phyloP scores from a whole-genome alignment of 2,797 vertebrate species.

The Peromyscus aztecus region DNA sequence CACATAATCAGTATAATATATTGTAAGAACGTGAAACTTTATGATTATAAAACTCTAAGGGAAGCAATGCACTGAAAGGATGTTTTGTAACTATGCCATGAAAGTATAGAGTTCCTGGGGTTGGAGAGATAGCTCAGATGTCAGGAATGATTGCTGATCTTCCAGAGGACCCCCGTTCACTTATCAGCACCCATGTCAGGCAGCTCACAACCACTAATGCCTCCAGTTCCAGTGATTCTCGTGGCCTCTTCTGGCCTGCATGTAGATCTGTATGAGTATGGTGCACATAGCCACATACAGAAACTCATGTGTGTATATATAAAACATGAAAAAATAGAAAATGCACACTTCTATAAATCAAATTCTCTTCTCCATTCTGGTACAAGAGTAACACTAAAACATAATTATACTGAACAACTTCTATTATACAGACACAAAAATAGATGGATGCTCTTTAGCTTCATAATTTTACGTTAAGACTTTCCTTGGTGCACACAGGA shows the following conservation, averaged over 20 bases:
- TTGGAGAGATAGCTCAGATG: not conserved
- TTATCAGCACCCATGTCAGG: not conserved
- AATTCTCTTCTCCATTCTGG: not conserved
- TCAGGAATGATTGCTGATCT: not conserved
- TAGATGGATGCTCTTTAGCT: not conserved
- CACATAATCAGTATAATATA: constrained; percentile 71
- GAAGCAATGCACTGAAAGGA: constrained; percentile 6
- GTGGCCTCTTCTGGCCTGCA: not conserved
- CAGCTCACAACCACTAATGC: not conserved
- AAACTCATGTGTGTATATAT: not conserved
- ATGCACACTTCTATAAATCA: constrained; percentile 25
- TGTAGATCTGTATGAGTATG: not conserved
- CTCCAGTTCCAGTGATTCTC: not conserved
- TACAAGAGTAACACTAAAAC: constrained; percentile 15
- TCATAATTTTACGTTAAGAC: constrained; percentile 22
- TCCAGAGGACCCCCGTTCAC: not conserved
- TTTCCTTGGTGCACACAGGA: not conserved
- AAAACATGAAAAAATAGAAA: not conserved
- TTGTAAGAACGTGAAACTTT: constrained; percentile 17
- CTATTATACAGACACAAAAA: not conserved
- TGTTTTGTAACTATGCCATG: constrained; percentile 41
- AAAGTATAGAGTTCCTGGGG: not conserved
- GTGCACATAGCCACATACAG: not conserved
- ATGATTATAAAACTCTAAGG: constrained; percentile 62
- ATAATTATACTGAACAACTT: constrained; percentile 6